Evolutionary conservation across 2,888 invertebrate genomes (phyloP), one percentile per base, ranked within the genome.

Genomic region (Gymnoscelis rufifasciata): DNA sequence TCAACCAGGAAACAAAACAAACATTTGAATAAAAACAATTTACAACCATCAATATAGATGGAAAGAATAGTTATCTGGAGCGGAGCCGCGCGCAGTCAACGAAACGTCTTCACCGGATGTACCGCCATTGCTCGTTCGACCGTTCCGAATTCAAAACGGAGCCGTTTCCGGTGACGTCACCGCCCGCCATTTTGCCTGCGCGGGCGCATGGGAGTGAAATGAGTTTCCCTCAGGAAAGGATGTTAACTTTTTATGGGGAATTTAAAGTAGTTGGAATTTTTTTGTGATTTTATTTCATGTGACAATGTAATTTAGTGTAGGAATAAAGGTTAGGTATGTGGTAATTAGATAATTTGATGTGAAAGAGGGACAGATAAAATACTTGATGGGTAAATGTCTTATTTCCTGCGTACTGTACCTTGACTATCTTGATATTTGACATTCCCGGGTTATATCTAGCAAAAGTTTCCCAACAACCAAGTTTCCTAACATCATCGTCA

Each of bases 91-190:
- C 70, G 75, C 83, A 79, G 62, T 79, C 81, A 86, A 76, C 75
- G 86, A 78, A 83, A 82, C 86, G 87, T 88, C 87, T 87, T 87
- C 83, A 73, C 83, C 86, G 87, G 87, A 88, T 87, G 87, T 83
- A 72, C 86, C 82, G 80, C 84, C 86, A 86, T 83, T 84, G 84
- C 83, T 78, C 84, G 83, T 81, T 86, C 83, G 87, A 88, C 87
- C 87, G 84, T 86, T 83, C 83, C 78, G 79, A 88, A 88, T 86
- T 87, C 83, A 84, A 86, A 84, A 86, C 86, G 86, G 86, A 87
- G 87, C 71, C 73, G 76, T 78, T 87, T 87, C 87, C 87, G 87
- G 83, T 83, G 83, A 84, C 84, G 84, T 86, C 84, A 84, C 53
- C 69, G 69, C 49, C 74, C 57, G 78, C 80, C 79, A 80, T 80